These are phyloP conservation scores for Scaptodrosophila lebanonensis DNA, from an alignment of 1,140 invertebrate genomes.

Conservation along the genomic window DNA sequence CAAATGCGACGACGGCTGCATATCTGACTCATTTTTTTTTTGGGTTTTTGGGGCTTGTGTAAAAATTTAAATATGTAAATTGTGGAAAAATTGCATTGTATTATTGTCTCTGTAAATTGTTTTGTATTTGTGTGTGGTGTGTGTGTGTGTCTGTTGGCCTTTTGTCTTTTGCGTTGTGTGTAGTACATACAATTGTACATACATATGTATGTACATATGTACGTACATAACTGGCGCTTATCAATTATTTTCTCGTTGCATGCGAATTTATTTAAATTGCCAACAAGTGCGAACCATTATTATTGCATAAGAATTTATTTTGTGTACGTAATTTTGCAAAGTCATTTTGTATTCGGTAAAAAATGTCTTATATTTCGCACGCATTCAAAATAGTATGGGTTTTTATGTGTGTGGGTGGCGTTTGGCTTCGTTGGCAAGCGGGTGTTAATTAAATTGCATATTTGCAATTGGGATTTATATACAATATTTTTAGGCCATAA, in stretches of 20 bases:
- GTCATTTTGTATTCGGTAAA: neutral
- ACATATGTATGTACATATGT: neutral
- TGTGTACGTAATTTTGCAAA: neutral
- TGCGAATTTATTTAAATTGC: slow-evolving; percentile 53
- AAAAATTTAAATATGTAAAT: slow-evolving; percentile 47
- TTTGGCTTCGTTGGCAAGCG: too few relatives aligned
- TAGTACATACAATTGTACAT: slow-evolving; percentile 12
- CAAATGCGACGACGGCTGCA: slow-evolving; percentile 7
- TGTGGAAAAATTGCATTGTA: slow-evolving; percentile 47
- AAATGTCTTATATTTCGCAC: too few relatives aligned
- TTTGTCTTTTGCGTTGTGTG: slow-evolving; percentile 3
- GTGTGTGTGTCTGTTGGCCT: slow-evolving; percentile 11
- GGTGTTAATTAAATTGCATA: too few relatives aligned
- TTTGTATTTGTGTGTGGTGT: slow-evolving; percentile 13
- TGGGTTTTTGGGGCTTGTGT: slow-evolving; percentile 33
- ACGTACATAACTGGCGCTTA: slow-evolving; percentile 56
- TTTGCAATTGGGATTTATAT: too few relatives aligned
- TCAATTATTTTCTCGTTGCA: slow-evolving; percentile 62
- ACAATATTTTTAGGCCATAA: too few relatives aligned
- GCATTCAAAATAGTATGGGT: too few relatives aligned
- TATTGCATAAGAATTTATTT: slow-evolving; percentile 58
- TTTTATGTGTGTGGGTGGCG: too few relatives aligned
- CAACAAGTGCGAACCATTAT: slow-evolving; percentile 10
- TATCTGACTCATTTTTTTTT: slow-evolving; percentile 52
- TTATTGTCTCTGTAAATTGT: slow-evolving; percentile 36